Conservation (phyloP, 2,113 vertebrate species). For the Pluvianellus socialis region DNA sequence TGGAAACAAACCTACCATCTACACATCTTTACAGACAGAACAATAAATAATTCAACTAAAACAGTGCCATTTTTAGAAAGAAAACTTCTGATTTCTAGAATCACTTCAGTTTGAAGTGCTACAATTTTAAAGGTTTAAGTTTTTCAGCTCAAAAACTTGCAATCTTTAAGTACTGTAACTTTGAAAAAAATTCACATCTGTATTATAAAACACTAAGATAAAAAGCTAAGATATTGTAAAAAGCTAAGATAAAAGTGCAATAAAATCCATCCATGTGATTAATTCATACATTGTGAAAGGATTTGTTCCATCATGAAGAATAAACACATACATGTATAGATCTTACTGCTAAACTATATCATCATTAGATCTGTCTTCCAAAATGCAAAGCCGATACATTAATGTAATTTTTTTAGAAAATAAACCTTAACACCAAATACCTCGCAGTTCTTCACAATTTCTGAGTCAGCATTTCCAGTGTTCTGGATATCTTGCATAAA, state of each 20-base stretch:
- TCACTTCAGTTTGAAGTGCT: not conserved
- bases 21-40: not conserved
- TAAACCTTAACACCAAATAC: constrained; percentile 64
- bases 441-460: constrained; percentile 90
- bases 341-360: not conserved
- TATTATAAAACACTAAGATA: not conserved
- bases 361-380: not conserved
- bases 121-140: not conserved
- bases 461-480: constrained; percentile 78
- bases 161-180: not conserved
- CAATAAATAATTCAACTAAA: not conserved
- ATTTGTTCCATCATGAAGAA: not conserved
- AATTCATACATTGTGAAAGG: not conserved
- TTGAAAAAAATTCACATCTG: not conserved
- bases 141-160: not conserved
- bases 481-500: constrained; percentile 86
- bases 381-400: not conserved
- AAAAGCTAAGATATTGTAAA: not conserved
- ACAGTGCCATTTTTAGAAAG: not conserved
- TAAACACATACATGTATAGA: not conserved
- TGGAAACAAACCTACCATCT: not conserved
- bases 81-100: not conserved
- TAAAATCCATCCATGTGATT: not conserved
- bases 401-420: not conserved
- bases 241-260: not conserved